Evolutionary conservation across 2,888 invertebrate genomes (phyloP).

Genomic region (Eudemis profundana): DNA sequence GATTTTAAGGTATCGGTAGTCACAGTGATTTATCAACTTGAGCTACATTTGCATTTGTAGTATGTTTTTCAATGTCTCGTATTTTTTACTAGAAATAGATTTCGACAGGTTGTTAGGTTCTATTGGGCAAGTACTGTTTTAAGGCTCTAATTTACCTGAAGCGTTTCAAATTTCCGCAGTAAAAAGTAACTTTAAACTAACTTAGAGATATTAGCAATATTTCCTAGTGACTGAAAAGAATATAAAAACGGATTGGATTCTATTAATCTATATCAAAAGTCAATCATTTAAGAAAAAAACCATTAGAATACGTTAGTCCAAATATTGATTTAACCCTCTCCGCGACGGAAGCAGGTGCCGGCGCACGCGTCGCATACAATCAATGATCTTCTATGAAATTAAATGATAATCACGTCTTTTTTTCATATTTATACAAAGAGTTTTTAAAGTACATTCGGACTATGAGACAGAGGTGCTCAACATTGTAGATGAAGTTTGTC

Average conservation of each 20-base stretch:
- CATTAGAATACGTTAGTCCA: constrained; percentile 78
- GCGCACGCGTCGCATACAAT: constrained; percentile 76
- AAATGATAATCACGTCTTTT: constrained; percentile 83
- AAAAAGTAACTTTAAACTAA: no score
- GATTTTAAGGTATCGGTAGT: constrained; percentile 6
- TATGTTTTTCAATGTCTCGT: no score
- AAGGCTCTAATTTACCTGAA: no score
- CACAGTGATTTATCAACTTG: no score
- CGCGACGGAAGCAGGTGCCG: constrained; percentile 82
- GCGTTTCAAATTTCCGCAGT: no score
- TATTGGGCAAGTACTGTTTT: no score
- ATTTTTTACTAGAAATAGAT: no score
- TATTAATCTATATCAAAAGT: constrained; percentile 51
- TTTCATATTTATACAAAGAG: constrained; percentile 78
- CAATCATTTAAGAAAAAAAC: constrained; percentile 69
- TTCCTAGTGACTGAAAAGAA: no score
- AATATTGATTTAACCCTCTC: constrained; percentile 85
- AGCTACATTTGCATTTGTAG: no score
- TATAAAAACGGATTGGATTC: constrained; percentile 2
- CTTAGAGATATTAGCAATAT: no score
- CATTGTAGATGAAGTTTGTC: constrained; percentile 52
- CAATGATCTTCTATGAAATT: constrained; percentile 84
- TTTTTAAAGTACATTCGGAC: constrained; percentile 76
- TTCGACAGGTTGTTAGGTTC: no score
- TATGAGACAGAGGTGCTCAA: constrained; percentile 60